These are phyloP conservation scores for Babylonia areolata DNA, from an alignment of 1,140 invertebrate genomes.

Conservation along the genomic window DNA sequence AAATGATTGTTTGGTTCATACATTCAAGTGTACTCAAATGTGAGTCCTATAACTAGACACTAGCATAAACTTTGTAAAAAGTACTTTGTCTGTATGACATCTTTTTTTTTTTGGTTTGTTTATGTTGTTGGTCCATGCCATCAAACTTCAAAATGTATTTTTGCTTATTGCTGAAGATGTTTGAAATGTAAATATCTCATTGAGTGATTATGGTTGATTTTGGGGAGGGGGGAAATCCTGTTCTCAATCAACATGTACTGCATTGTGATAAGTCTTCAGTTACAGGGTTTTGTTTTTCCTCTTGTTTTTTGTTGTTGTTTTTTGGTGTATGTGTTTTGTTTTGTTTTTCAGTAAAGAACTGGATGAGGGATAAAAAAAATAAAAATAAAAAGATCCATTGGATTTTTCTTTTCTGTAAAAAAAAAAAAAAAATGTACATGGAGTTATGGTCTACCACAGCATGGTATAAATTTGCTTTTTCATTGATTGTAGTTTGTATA, in stretches of 20 bases:
- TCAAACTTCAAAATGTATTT: background rate
- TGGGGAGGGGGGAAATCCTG: background rate
- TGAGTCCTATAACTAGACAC: background rate
- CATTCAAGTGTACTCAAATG: no score
- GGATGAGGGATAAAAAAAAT: background rate
- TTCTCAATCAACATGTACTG: background rate
- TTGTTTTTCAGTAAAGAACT: background rate
- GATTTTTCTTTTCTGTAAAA: background rate
- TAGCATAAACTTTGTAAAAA: background rate
- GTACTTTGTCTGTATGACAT: background rate
- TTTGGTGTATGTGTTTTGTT: background rate
- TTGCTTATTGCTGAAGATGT: background rate
- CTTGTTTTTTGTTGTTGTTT: background rate
- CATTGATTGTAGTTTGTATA: background rate
- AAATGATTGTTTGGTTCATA: no score
- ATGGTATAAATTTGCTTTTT: background rate
- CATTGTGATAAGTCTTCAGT: no score
- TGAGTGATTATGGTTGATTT: background rate
- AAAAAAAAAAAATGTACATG: background rate
- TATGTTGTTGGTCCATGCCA: background rate
- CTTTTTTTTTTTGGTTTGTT: no score
- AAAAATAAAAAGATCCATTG: background rate
- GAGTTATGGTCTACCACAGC: background rate
- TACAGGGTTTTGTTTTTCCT: background rate
- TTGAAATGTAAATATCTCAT: background rate